These are phyloP conservation scores for Larimichthys polyactis DNA, from an alignment of 2,113 vertebrate species.

Conservation along the genomic window DNA sequence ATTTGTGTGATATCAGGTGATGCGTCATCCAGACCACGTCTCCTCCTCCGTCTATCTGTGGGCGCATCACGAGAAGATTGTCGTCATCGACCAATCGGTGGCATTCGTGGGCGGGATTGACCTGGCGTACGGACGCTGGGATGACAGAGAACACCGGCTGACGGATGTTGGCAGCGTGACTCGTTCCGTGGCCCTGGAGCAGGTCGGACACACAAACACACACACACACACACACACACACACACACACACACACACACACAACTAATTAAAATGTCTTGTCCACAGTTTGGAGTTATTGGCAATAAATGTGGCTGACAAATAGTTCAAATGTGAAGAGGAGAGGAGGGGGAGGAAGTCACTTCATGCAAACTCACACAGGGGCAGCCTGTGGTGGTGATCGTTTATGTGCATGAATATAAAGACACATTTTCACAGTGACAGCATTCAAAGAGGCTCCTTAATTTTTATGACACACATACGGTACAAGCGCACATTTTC, in stretches of 20 bases:
- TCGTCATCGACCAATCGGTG: slow-evolving; percentile 92
- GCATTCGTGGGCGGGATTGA: slow-evolving; percentile 95
- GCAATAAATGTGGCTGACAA: slow-evolving; percentile 17
- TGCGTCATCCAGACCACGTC: slow-evolving; percentile 97
- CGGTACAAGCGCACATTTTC: background rate
- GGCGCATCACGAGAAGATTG: slow-evolving; percentile 95
- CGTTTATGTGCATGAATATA: background rate
- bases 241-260: background rate
- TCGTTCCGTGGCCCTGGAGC: slow-evolving; percentile 79
- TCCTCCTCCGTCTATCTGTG: slow-evolving; percentile 94
- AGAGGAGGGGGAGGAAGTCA: background rate
- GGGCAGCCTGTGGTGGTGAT: background rate
- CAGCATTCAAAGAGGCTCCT: background rate
- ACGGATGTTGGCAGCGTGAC: slow-evolving; percentile 95
- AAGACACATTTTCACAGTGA: background rate
- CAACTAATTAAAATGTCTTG: background rate
- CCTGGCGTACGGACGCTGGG: slow-evolving; percentile 95
- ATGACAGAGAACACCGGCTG: slow-evolving; percentile 92
- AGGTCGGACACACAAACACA: slow-evolving; percentile 77
- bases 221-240: too few species aligned
- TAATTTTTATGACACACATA: background rate
- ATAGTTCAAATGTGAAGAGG: slow-evolving; percentile 8
- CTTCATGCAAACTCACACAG: background rate
- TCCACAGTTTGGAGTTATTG: background rate
- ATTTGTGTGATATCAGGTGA: slow-evolving; percentile 86